Evolutionary conservation across 2,797 vertebrate genomes (phyloP), one percentile per base, ranked within the genome.

Genomic region (Varecia variegata): DNA sequence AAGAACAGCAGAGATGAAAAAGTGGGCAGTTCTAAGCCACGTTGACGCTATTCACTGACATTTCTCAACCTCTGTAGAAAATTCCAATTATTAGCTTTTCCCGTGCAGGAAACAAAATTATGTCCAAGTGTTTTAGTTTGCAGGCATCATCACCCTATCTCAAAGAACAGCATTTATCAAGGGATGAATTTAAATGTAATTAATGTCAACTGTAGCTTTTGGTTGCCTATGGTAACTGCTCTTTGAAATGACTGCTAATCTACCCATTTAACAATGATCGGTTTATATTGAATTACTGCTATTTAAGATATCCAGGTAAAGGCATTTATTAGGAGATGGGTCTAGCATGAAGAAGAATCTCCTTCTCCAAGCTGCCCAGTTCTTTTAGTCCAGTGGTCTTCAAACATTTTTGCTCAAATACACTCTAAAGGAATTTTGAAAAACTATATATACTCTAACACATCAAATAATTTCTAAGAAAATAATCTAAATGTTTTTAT

Each of bases 161-260:
- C 90, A 92, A 96, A 96, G 74, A 89, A 93, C 1, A 96, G 82
- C 77, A 93, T 87, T 87, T 96, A 94, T 73, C 52, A 77, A 93
- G 81, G 65, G 73, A 95, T 91, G 35, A 77, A 97, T 88, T 97
- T 96, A 93, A 85, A 96, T 85, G 45, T 92, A 96, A 97, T 97
- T 88, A 97, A 93, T 94, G 95, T 96, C 90, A 93, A 50, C 38
- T 62, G 35, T 43, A 83, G 73, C 35, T 93, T 93, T 58, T 88
- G 62, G 91, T 96, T 97, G 94, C 93, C 87, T 76, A 67, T 86
- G 83, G 70, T 87, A 96, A 97, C 92, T 74, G 65, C n/a, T 94
- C 56, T 95, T 68, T 71, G 82, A 95, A 92, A 96, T 88, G 54
- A 95, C 68, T 90, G 38, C 27, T 32, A 70, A 94, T 84, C 54